phyloP scores from a whole-genome alignment of 2,888 invertebrate species.

The Aphelenchoides bicaudatus region DNA sequence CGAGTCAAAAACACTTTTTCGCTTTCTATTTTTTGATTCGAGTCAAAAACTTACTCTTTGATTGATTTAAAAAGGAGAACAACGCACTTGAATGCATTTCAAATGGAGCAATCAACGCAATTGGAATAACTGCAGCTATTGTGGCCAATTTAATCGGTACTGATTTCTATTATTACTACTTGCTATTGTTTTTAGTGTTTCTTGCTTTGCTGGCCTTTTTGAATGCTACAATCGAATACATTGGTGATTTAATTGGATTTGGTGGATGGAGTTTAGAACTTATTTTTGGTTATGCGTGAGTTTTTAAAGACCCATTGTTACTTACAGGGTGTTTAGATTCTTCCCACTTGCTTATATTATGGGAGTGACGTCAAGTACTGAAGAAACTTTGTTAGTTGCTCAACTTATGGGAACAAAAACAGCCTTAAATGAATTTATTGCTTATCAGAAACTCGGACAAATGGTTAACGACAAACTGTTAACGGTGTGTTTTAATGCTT shows the following conservation, averaged over 20 bases:
- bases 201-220: conserved; percentile 80
- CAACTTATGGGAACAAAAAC: conserved; percentile 60
- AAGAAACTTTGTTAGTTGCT: conserved; percentile 48
- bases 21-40: too few species aligned
- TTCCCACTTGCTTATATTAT: conserved; percentile 84
- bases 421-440: conserved; percentile 59
- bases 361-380: conserved; percentile 65
- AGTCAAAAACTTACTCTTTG: too few species aligned
- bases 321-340: conserved; percentile 77
- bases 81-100: conserved; percentile 86
- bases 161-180: background rate
- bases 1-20: too few species aligned
- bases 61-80: conserved; percentile 71
- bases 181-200: conserved; percentile 68
- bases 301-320: too few species aligned
- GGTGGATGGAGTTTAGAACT: conserved; percentile 66
- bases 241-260: conserved; percentile 74
- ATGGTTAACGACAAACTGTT: conserved; percentile 32
- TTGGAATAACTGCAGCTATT: conserved; percentile 78
- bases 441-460: conserved; percentile 57
- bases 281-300: too few species aligned
- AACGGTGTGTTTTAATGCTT: too few species aligned
- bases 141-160: conserved; percentile 76
- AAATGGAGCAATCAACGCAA: conserved; percentile 78
- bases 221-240: conserved; percentile 77